Evolutionary conservation across 2,888 invertebrate genomes (phyloP).

Genomic region (Drosophila quinaria): DNA sequence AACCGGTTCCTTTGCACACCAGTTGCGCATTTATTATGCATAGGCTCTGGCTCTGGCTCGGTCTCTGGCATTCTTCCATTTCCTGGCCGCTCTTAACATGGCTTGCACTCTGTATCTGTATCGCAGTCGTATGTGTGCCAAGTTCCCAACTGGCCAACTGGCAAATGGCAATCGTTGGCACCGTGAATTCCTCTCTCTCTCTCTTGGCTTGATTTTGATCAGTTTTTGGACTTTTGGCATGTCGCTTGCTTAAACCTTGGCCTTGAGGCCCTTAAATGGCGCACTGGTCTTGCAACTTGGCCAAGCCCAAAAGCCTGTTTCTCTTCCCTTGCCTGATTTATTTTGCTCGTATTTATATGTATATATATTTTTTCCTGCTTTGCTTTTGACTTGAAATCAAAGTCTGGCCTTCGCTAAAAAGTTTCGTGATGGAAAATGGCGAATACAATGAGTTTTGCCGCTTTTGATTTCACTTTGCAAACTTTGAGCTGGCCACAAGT

Average conservation of each 20-base stretch:
- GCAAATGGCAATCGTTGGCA: slow-evolving; percentile 2
- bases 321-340: slow-evolving; percentile 3
- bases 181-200: slow-evolving; percentile 11
- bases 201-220: slow-evolving; percentile 35
- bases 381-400: slow-evolving; percentile 46
- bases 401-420: slow-evolving; percentile 52
- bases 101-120: slow-evolving; percentile 15
- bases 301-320: slow-evolving; percentile 53
- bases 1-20: slow-evolving; percentile 79
- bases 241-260: slow-evolving; percentile 76
- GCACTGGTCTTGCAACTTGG: slow-evolving; percentile 48
- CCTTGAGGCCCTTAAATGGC: slow-evolving; percentile 83
- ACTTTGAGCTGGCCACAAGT: slow-evolving; percentile 36
- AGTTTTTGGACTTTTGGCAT: slow-evolving; percentile 15
- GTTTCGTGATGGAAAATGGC: slow-evolving; percentile 38
- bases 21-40: slow-evolving; percentile 82
- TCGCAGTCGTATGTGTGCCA: slow-evolving; percentile 54
- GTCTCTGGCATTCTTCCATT: slow-evolving; percentile 37
- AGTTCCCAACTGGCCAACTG: slow-evolving; percentile 34
- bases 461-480: slow-evolving; percentile 60
- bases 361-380: background rate
- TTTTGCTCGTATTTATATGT: background rate
- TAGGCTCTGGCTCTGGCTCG: slow-evolving; percentile 41
- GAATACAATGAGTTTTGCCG: slow-evolving; percentile 25
- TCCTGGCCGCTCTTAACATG: slow-evolving; percentile 42